Percentiles rank a stretch among this genome's conserved stretches.
Evolutionary conservation across 1,140 invertebrate genomes (phyloP).

Genomic region (Plodia interpunctella): DNA sequence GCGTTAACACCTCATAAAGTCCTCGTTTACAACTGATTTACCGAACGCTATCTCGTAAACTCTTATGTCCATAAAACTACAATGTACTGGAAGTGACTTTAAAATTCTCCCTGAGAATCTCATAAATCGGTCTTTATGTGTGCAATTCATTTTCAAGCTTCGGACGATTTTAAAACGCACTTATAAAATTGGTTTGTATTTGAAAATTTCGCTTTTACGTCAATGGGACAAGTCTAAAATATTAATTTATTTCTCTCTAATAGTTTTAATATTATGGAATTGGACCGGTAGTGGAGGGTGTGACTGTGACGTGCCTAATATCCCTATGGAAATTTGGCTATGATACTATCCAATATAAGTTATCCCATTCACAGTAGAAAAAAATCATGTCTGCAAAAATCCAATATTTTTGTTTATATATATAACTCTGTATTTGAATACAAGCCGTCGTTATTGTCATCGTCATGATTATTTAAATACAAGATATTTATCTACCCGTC

Average conservation of each 20-base stretch:
- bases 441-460: no score
- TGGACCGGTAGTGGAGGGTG: no score
- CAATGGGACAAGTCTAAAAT: neutral
- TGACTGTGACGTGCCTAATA: no score
- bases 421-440: no score
- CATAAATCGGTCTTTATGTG: neutral
- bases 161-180: neutral
- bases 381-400: no score
- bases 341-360: no score
- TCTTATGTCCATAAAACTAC: neutral
- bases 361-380: no score
- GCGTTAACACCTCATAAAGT: constrained; percentile 5
- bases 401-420: no score
- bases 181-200: neutral
- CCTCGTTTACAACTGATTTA: constrained; percentile 5
- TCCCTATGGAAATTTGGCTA: no score
- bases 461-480: no score
- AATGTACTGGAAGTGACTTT: constrained; percentile 6
- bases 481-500: no score
- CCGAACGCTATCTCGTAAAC: constrained; percentile 3
- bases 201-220: neutral
- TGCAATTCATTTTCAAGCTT: neutral
- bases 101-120: neutral
- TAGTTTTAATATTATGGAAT: no score
- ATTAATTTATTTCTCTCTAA: neutral